Evolutionary conservation across 1,140 invertebrate species (phyloP).

Genomic region (Macrostomum lignano): DNA sequence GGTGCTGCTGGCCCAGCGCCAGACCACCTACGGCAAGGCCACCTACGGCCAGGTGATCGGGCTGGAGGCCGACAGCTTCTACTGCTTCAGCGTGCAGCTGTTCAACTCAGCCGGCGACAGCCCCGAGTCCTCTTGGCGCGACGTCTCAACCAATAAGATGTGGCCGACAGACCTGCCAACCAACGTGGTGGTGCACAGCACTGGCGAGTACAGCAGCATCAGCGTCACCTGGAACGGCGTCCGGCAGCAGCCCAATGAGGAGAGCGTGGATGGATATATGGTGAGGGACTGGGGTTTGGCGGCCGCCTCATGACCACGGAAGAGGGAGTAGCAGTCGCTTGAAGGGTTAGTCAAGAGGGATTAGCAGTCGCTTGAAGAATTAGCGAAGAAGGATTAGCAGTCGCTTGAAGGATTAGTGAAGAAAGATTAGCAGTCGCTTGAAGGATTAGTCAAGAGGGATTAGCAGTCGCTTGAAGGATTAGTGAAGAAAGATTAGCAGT

Average conservation of each 20-base stretch:
- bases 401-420: too few relatives aligned
- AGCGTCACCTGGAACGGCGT: conserved; percentile 69
- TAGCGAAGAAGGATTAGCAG: too few relatives aligned
- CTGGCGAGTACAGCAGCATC: conserved; percentile 36
- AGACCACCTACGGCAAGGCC: conserved; percentile 13
- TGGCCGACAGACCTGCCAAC: conserved; percentile 7
- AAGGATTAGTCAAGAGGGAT: too few relatives aligned
- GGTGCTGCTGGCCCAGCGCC: conserved; percentile 10
- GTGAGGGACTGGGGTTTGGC: conserved; percentile 30
- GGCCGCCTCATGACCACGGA: too few relatives aligned
- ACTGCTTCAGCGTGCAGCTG: conserved; percentile 68
- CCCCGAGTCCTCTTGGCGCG: conserved; percentile 2
- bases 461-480: too few relatives aligned
- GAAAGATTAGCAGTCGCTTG: too few relatives aligned
- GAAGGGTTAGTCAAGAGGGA: too few relatives aligned
- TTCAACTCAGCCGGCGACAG: conserved; percentile 28
- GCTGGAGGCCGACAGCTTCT: conserved; percentile 63
- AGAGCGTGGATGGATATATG: conserved; percentile 71
- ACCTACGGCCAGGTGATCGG: conserved; percentile 52
- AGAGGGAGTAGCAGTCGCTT: too few relatives aligned
- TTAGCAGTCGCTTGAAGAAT: too few relatives aligned
- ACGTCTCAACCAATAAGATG: conserved; percentile 6
- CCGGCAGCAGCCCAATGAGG: conserved; percentile 42
- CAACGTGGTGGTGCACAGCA: conserved; percentile 7
- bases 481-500: too few relatives aligned